Evolutionary conservation across 1,140 invertebrate species (phyloP), one percentile per base, ranked within the genome.

Genomic region (Eciton burchellii): DNA sequence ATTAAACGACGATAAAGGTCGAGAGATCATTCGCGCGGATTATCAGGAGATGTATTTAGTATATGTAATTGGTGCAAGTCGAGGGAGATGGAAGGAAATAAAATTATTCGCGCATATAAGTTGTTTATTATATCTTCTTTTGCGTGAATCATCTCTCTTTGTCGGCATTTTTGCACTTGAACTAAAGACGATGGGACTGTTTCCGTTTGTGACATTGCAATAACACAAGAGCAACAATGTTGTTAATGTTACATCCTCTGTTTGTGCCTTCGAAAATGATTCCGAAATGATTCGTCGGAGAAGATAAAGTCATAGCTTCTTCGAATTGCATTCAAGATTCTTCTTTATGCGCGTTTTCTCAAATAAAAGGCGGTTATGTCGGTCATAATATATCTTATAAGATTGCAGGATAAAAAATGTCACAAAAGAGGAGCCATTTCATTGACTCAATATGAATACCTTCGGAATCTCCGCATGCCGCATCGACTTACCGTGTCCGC

Each of bases 401-500:
- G 14, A 16, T 9, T 6, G 11, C 21, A 72, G 26, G 2, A n/a
- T 21, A 4, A 49, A 12, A 62, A 62, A 9, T 62, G 49, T 0
- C n/a, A 21, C 35, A 21, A 62, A 49, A 49, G 26, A 62, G 19
- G 35, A 49, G 12, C 57, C 43, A 74, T 1, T 62, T 29, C n/a
- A 74, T 74, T 74, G 62, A 21, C 52, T 21, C 29, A 24, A n/a
- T 35, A 16, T 29, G 56, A 60, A 60, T 49, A 19, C 57, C 3
- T 5, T 74, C 43, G 12, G 47, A n/a, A 6, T n/a, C 11, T 74
- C n/a, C 21, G 29, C 35, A 29, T 68, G 81, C 68, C 54, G 72
- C 81, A n/a, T n/a, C 62, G 85, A 95, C 95, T 96, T 93, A 97
- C 97, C 95, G 94, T 96, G 95, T 89, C 97, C 97, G 94, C 97